phyloP scores from a whole-genome alignment of 92 coral and sea anemone species.

The Epizoanthus scotinus region DNA sequence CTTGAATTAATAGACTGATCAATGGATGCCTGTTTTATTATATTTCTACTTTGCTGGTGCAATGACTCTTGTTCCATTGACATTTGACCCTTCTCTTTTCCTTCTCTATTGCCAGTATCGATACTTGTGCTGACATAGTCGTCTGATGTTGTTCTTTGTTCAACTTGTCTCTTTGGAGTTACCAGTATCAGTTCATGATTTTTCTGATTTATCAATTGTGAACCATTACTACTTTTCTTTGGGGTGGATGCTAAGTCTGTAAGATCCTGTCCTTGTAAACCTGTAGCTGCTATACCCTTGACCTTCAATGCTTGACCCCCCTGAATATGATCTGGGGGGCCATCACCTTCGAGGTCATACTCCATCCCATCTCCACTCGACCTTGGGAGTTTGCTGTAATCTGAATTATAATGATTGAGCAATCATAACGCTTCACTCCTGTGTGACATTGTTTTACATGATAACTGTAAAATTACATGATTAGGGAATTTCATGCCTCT shows the following conservation, averaged over 20 bases:
- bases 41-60: background rate
- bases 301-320: background rate
- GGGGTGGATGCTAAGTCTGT: background rate
- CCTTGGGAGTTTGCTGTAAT: slow-evolving; percentile 87
- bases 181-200: background rate
- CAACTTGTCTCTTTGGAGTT: background rate
- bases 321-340: slow-evolving; percentile 2
- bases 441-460: no score
- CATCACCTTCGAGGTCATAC: slow-evolving; percentile 37
- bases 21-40: background rate
- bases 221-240: background rate
- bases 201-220: background rate
- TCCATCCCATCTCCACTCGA: slow-evolving; percentile 99
- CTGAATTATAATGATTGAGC: slow-evolving; percentile 35
- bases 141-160: background rate
- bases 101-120: background rate
- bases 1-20: no score
- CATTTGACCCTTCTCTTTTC: background rate
- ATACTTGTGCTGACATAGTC: background rate
- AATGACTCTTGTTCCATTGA: background rate
- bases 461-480: no score
- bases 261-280: slow-evolving; percentile 26
- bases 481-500: no score
- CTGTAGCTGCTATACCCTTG: background rate
- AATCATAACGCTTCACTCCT: no score